phyloP scores from a whole-genome alignment of 2,888 invertebrate species.

The Dryomyza anilis region DNA sequence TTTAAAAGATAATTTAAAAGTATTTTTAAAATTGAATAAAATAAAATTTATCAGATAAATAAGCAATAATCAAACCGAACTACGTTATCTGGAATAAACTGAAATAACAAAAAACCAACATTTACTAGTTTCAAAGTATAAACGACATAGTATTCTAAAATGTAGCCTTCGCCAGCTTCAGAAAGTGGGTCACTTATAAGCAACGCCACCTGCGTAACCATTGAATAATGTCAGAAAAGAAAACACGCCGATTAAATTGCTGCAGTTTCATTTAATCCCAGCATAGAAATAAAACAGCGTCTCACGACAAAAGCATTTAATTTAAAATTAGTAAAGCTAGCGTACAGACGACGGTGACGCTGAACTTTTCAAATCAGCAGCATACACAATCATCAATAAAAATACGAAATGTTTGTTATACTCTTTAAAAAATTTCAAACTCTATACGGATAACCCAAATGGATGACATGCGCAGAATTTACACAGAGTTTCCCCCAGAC shows the following conservation, averaged over 20 bases:
- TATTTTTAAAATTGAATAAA: too few relatives aligned
- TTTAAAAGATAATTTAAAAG: too few relatives aligned
- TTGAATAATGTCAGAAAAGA: neutral
- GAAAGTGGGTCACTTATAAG: too few relatives aligned
- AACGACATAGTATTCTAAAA: too few relatives aligned
- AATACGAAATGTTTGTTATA: neutral
- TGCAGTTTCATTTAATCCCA: neutral
- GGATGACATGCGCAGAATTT: neutral
- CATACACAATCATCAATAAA: neutral
- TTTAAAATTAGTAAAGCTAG: constrained; percentile 30
- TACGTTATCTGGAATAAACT: too few relatives aligned
- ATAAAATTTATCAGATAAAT: too few relatives aligned
- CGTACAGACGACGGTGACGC: neutral
- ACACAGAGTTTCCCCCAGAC: neutral
- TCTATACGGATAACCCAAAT: neutral
- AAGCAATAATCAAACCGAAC: too few relatives aligned
- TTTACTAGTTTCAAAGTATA: too few relatives aligned
- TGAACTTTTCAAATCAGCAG: constrained; percentile 28
- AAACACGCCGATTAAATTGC: constrained; percentile 9
- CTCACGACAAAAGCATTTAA: constrained; percentile 32
- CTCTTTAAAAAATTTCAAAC: neutral
- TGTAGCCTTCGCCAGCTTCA: too few relatives aligned
- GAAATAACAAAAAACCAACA: too few relatives aligned
- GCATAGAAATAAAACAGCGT: constrained; percentile 10
- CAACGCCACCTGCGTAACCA: too few relatives aligned